Base-by-base conservation (phyloP, 1,140 invertebrate species). In the Leptoteleia sp. region DNA sequence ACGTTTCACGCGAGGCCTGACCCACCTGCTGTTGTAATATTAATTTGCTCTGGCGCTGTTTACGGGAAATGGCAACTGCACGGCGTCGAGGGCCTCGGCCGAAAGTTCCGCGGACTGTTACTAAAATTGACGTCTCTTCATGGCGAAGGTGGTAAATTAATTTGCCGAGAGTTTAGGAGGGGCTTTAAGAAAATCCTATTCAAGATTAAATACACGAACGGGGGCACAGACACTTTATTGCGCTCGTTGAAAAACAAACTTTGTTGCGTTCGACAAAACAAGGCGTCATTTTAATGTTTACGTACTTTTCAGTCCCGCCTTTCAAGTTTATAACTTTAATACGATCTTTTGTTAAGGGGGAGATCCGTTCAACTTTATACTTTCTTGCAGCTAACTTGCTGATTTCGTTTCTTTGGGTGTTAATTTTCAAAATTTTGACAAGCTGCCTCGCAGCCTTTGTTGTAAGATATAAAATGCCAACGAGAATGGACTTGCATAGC, bases 101-200 rank as follows among this genome's bases (percentile, higher is more conserved):
- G 52, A 68, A 76, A 76, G 62, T 68, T 76, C 38, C n/a, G 16
- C 22, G 54, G 62, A 48, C 73, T 33, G 64, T 76, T 76, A 52
- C 65, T 50, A 68, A 77, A n/a, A 77, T 77, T 59, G 65, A 70
- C 64, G 65, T 77, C 65, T 77, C 65, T 77, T 70, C 65, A 70
- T 52, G 59, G 42, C 35, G 15, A 68, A n/a, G 48, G 55, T 52
- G 50, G 73, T 70, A 77, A 77, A 77, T 77, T 77, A 77, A 77
- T 77, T 70, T 64, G 54, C 43, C 16, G 38, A 47, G 64, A 76
- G 55, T 76, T 70, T 57, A 70, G 48, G 50, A 68, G 43, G 19
- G 57, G 57, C 57, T 76, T 76, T 50, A 64, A 64, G 64, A 64
- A 76, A 70, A 76, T 76, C 54, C 50, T 57, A 76, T 76, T 76